Conservation (phyloP, 2,113 vertebrate genomes). For the Channa argus region DNA sequence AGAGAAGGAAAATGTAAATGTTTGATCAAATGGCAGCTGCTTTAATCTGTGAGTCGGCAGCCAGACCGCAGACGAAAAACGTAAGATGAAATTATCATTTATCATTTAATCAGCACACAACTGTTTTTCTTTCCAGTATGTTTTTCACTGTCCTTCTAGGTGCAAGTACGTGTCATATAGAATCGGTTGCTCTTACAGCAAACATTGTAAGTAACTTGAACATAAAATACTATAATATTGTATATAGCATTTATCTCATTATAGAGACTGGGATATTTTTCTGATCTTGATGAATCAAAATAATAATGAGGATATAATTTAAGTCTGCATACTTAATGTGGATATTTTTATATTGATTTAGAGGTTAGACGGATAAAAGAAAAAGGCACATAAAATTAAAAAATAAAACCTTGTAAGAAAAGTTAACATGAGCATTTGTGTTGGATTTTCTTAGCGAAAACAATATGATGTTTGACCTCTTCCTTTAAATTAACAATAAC, state of each 20-base stretch:
- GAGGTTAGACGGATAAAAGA: neutral
- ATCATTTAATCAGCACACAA: slow-evolving; percentile 29
- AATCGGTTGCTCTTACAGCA: slow-evolving; percentile 16
- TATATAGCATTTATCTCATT: no score
- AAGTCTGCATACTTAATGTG: no score
- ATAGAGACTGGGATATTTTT: neutral
- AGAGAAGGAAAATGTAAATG: slow-evolving; percentile 67
- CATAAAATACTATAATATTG: slow-evolving; percentile 3
- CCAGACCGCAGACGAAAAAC: slow-evolving; percentile 48
- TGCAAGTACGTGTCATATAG: neutral
- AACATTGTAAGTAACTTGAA: neutral
- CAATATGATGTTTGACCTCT: neutral
- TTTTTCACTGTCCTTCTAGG: slow-evolving; percentile 21
- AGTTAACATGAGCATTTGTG: neutral
- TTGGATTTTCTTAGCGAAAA: neutral
- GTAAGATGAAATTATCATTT: slow-evolving; percentile 62
- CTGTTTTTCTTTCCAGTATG: slow-evolving; percentile 47
- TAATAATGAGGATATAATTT: no score
- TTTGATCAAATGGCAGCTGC: slow-evolving; percentile 74
- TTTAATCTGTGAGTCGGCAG: slow-evolving; percentile 62
- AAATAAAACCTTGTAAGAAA: neutral
- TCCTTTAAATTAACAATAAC: neutral
- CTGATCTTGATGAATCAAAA: neutral
- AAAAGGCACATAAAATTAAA: neutral
- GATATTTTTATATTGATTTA: no score